Evolutionary conservation across 1,140 invertebrate genomes (phyloP).

Genomic region (Trinorchestia longiramus): DNA sequence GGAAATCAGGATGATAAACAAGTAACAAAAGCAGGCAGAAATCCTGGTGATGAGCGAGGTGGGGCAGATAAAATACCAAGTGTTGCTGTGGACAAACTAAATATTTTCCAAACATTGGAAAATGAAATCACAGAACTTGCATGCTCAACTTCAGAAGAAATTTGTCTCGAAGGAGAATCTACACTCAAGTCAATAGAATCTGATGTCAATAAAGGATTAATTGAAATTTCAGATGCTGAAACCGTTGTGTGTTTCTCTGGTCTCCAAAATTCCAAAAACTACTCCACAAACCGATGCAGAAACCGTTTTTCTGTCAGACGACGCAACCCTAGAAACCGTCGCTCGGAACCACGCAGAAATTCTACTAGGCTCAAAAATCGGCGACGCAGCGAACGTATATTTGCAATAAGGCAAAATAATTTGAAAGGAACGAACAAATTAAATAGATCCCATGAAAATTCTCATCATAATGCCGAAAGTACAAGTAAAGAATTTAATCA

Average conservation of each 20-base stretch:
- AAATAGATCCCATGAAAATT: not conserved
- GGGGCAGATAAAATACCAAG: not conserved
- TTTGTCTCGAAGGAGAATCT: not conserved
- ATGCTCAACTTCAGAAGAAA: not conserved
- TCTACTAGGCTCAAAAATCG: not conserved
- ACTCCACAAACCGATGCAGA: not conserved
- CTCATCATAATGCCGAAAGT: not conserved
- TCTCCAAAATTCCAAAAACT: not conserved
- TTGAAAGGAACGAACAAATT: not conserved
- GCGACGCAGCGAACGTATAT: not conserved
- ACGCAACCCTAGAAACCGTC: not conserved
- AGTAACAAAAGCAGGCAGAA: not conserved
- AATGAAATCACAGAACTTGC: not conserved
- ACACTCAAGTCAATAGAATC: not conserved
- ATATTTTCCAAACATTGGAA: not conserved
- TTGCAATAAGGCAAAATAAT: not conserved
- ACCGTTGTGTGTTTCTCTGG: slow-evolving; percentile 3
- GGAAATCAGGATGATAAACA: not conserved
- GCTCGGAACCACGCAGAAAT: not conserved
- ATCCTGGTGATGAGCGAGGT: not conserved
- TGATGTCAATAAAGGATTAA: not conserved
- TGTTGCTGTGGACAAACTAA: not conserved
- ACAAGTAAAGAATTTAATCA: not conserved
- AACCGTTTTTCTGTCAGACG: not conserved
- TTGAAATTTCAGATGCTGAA: not conserved